A percentile compares a stretch with the other conserved stretches of the same genome.
Evolutionary conservation across 2,888 invertebrate species (phyloP).

Genomic region (Fragum sueziense): DNA sequence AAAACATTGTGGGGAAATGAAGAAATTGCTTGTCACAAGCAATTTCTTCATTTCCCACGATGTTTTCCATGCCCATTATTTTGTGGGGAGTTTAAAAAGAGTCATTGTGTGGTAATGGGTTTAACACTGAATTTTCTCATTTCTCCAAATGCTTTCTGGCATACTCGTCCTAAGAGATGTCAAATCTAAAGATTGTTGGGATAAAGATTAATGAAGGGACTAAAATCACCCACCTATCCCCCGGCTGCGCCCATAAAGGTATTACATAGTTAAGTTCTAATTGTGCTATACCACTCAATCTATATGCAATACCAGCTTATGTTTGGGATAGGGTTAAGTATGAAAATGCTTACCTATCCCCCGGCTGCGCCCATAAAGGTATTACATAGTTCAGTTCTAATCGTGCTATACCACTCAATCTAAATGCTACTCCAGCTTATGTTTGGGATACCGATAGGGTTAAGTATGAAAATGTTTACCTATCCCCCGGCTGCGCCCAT

Average conservation of each 20-base stretch:
- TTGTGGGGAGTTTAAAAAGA: too few species aligned
- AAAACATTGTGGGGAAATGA: too few species aligned
- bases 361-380: slow-evolving; percentile 87
- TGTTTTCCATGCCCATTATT: too few species aligned
- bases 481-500: slow-evolving; percentile 87
- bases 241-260: slow-evolving; percentile 87
- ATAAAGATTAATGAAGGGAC: too few species aligned
- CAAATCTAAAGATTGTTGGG: too few species aligned
- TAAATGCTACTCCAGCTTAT: slow-evolving; percentile 91
- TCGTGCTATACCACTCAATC: slow-evolving; percentile 92
- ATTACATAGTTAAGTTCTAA: slow-evolving; percentile 97
- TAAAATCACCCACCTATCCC: slow-evolving; percentile 86
- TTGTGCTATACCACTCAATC: slow-evolving; percentile 92
- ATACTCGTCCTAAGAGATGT: too few species aligned
- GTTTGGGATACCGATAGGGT: too few species aligned
- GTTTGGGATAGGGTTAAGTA: too few species aligned
- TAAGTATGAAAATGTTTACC: too few species aligned
- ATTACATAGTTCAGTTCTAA: slow-evolving; percentile 97
- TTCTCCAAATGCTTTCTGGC: too few species aligned
- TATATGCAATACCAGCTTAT: slow-evolving; percentile 91
- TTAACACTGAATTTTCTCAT: too few species aligned
- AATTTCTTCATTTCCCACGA: not conserved
- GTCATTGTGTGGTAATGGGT: too few species aligned
- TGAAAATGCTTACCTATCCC: slow-evolving; percentile 86
- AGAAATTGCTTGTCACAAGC: not conserved